Percentiles rank a stretch among this genome's conserved stretches.
Evolutionary conservation across 2,888 invertebrate genomes (phyloP).

Genomic region (Orchestes rusci): DNA sequence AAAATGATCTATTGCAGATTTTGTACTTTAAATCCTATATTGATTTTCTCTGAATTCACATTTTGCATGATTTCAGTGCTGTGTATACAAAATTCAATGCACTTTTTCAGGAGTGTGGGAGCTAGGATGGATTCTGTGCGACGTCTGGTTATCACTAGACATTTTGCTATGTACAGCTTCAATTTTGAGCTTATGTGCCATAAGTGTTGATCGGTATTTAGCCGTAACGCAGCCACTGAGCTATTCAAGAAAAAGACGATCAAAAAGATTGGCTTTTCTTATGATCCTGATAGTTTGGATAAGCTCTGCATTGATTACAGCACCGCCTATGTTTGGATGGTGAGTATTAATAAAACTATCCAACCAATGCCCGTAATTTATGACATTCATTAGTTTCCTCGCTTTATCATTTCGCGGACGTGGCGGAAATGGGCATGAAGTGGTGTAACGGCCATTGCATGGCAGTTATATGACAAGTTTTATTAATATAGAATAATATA

Average conservation of each 20-base stretch:
- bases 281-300: constrained; percentile 91
- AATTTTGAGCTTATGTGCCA: constrained; percentile 86
- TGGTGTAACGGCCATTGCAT: too few relatives aligned
- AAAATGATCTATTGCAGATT: too few relatives aligned
- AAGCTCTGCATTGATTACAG: constrained; percentile 82
- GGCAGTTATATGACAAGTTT: too few relatives aligned
- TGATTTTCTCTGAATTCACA: too few relatives aligned
- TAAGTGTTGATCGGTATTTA: constrained; percentile 84
- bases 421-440: too few relatives aligned
- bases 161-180: constrained; percentile 91
- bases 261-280: constrained; percentile 72
- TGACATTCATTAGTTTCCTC: too few relatives aligned
- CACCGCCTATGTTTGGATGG: constrained; percentile 92
- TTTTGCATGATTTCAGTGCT: too few relatives aligned
- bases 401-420: too few relatives aligned
- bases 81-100: too few relatives aligned
- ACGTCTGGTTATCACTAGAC: constrained; percentile 89
- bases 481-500: too few relatives aligned
- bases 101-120: constrained; percentile 66
- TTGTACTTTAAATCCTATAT: too few relatives aligned
- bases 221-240: constrained; percentile 91
- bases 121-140: constrained; percentile 80
- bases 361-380: background rate
- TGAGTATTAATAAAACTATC: constrained; percentile 50
- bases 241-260: constrained; percentile 82